Evolutionary conservation across 2,797 vertebrate genomes (phyloP).

Genomic region (Silurus lanzhouensis): DNA sequence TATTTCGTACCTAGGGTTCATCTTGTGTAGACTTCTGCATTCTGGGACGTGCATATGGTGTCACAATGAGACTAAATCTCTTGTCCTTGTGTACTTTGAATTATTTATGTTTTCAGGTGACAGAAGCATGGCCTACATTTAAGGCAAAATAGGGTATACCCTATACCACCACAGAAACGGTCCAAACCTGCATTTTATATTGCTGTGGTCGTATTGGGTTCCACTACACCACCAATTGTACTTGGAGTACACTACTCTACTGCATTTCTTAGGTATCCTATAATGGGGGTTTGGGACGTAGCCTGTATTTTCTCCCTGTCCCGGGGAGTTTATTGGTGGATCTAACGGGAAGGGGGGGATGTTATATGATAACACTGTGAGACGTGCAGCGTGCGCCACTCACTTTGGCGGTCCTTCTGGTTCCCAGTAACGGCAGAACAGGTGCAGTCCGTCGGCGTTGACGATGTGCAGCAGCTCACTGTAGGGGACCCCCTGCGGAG

Average conservation of each 20-base stretch:
- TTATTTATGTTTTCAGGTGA: not conserved
- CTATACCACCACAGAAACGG: not conserved
- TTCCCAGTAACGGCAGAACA: slow-evolving; percentile 96
- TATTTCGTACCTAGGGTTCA: too few species aligned
- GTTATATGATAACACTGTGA: not conserved
- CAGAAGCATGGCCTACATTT: not conserved
- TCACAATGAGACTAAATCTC: not conserved
- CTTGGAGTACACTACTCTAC: not conserved
- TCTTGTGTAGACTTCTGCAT: not conserved
- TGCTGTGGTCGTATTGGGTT: too few species aligned
- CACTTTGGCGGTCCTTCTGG: slow-evolving; percentile 82
- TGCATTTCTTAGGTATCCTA: not conserved
- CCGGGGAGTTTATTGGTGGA: not conserved
- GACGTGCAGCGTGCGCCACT: slow-evolving; percentile 61
- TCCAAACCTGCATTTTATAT: too few species aligned
- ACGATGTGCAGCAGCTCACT: slow-evolving; percentile 84
- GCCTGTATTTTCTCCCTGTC: not conserved
- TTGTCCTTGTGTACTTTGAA: not conserved
- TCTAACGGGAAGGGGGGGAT: not conserved
- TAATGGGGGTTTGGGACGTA: not conserved
- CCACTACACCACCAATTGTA: too few species aligned
- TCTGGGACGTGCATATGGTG: not conserved
- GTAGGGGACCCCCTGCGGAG: slow-evolving; percentile 84
- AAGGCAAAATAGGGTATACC: not conserved
- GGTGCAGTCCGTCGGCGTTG: slow-evolving; percentile 89